Conservation (phyloP, 2,113 vertebrate genomes). For the Chitala chitala region DNA sequence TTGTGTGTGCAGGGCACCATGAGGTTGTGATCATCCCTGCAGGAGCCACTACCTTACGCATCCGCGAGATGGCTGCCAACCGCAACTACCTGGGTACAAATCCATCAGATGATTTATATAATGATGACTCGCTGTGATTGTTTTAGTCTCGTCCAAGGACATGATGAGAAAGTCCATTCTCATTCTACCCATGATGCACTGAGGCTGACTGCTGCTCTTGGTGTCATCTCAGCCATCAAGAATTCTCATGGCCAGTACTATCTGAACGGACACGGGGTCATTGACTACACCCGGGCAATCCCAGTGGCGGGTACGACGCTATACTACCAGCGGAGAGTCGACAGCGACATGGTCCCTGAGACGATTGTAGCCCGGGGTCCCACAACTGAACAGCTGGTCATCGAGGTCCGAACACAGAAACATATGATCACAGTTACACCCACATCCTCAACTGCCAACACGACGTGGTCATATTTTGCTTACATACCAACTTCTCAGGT, state of each 20-base stretch:
- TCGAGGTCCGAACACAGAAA: slow-evolving; percentile 69
- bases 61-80: slow-evolving; percentile 77
- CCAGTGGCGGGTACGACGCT: slow-evolving; percentile 73
- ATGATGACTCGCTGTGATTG: no score
- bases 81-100: slow-evolving; percentile 85
- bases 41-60: slow-evolving; percentile 81
- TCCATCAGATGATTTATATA: no score
- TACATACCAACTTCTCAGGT: background rate
- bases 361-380: slow-evolving; percentile 76
- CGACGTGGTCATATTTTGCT: no score
- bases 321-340: slow-evolving; percentile 77
- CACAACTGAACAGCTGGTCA: slow-evolving; percentile 84
- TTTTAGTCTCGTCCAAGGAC: no score
- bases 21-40: slow-evolving; percentile 82
- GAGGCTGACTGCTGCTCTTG: background rate
- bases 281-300: slow-evolving; percentile 70
- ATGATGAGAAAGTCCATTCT: no score
- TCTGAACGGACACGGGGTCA: slow-evolving; percentile 89
- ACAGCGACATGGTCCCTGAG: slow-evolving; percentile 77
- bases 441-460: background rate
- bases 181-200: background rate
- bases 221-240: slow-evolving; percentile 71
- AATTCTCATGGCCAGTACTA: slow-evolving; percentile 82
- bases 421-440: background rate
- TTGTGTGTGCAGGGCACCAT: slow-evolving; percentile 78